Base-by-base conservation (phyloP, 2,888 invertebrate species). In the Acanthosepion lycidas region DNA sequence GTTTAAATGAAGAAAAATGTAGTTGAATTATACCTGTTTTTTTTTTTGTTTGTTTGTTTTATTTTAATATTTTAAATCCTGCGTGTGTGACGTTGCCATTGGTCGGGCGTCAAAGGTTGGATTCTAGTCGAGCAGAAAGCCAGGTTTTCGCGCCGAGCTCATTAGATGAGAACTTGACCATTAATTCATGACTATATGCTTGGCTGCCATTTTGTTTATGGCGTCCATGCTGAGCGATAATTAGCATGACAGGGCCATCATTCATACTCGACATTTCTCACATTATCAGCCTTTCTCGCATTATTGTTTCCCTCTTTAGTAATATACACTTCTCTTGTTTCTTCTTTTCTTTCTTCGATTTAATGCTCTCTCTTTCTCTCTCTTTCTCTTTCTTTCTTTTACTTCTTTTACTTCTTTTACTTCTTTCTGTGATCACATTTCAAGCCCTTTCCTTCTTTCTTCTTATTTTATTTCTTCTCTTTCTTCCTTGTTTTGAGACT, bases 61-160 rank as follows among this genome's bases (percentile, higher is more conserved):
- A n/a, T 6, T 20, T 23, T 23, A 20, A 18, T 59, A 1, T 23
- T 59, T 6, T 59, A 6, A 6, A 23, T 20, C 15, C 0, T 15
- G 0, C 15, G n/a, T 78, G n/a, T 78, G 12, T 78, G n/a, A 78
- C 33, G n/a, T n/a, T 78, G 78, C 9, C 59, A 23, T 4, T 23
- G 59, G 20, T 59, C 26, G 23, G 59, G 59, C 78, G 78, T 33
- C 78, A 78, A 78, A 78, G 78, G 78, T 78, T 78, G 78, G 78
- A n/a, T 78, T 78, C 78, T n/a, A 78, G 78, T 78, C n/a, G 33
- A 78, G 78, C 78, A 78, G 78, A 78, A 78, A 78, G 78, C 78
- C n/a, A 15, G 78, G 33, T 33, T n/a, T 78, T 78, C 78, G 78
- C n/a, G 12, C 12, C 78, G 18, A 78, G n/a, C 78, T 78, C 78